These are phyloP conservation scores for Cremastobaeus sp. DNA, from an alignment of 2,888 invertebrate genomes.

Conservation along the genomic window DNA sequence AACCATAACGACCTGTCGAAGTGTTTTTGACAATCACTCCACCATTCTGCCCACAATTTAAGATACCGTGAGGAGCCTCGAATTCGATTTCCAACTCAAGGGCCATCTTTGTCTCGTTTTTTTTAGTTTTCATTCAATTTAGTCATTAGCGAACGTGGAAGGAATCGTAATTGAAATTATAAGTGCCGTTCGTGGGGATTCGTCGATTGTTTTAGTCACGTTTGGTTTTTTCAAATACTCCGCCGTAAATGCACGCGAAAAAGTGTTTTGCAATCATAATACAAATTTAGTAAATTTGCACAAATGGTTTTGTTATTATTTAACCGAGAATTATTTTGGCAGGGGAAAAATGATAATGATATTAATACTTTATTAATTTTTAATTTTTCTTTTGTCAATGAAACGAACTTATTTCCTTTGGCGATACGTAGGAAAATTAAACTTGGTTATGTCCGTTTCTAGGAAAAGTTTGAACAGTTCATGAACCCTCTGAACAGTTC, in stretches of 20 bases:
- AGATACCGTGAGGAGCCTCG: slow-evolving; percentile 24
- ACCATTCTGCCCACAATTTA: slow-evolving; percentile 32
- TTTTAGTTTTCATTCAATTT: slow-evolving; percentile 48
- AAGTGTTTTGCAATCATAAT: too few species aligned
- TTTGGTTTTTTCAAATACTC: slow-evolving; percentile 4
- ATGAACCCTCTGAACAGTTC: too few species aligned
- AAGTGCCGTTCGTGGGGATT: slow-evolving; percentile 2
- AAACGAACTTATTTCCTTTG: too few species aligned
- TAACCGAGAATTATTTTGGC: too few species aligned
- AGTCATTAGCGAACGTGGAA: slow-evolving; percentile 31
- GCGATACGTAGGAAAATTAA: too few species aligned
- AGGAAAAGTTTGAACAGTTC: too few species aligned
- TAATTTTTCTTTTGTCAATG: too few species aligned
- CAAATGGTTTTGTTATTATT: too few species aligned
- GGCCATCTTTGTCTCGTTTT: slow-evolving; percentile 35
- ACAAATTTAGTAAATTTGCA: too few species aligned
- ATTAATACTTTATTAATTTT: too few species aligned
- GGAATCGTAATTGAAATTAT: slow-evolving; percentile 32
- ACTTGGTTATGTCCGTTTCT: too few species aligned
- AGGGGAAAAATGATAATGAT: too few species aligned
- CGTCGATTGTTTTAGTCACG: slow-evolving; percentile 33
- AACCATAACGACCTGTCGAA: slow-evolving; percentile 51
- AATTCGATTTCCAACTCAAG: slow-evolving; percentile 23
- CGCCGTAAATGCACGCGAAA: background rate
- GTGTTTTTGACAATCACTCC: slow-evolving; percentile 56